Conservation (phyloP, 2,113 vertebrate genomes). For the Chaetura pelagica region DNA sequence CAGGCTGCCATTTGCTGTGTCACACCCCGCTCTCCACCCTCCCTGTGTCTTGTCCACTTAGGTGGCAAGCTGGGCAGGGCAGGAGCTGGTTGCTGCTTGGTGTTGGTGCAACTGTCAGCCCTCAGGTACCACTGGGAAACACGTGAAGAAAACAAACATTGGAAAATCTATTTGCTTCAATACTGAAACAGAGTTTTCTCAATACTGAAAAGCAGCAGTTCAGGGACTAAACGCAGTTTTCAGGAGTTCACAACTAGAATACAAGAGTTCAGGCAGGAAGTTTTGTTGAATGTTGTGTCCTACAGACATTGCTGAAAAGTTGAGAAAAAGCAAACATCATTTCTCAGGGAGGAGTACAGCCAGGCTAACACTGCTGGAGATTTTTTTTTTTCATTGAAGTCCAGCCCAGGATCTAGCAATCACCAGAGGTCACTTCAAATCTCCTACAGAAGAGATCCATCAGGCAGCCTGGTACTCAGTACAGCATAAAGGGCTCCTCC, state of each 20-base stretch:
- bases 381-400: neutral
- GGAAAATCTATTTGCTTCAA: neutral
- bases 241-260: neutral
- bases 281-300: neutral
- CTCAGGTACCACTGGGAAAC: neutral
- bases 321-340: neutral
- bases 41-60: neutral
- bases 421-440: no score
- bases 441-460: neutral
- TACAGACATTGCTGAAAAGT: neutral
- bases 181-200: neutral
- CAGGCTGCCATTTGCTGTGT: fast-evolving
- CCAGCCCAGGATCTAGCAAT: neutral
- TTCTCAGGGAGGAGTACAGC: neutral
- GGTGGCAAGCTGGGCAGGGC: neutral
- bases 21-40: neutral
- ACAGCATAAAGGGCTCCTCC: fast-evolving
- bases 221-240: neutral
- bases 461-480: fast-evolving
- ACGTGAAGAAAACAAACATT: neutral
- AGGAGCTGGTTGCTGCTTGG: neutral
- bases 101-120: neutral
- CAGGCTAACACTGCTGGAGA: neutral
- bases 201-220: neutral
- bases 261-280: neutral